Conservation (phyloP, 2,113 vertebrate species). For the Vombatus ursinus region DNA sequence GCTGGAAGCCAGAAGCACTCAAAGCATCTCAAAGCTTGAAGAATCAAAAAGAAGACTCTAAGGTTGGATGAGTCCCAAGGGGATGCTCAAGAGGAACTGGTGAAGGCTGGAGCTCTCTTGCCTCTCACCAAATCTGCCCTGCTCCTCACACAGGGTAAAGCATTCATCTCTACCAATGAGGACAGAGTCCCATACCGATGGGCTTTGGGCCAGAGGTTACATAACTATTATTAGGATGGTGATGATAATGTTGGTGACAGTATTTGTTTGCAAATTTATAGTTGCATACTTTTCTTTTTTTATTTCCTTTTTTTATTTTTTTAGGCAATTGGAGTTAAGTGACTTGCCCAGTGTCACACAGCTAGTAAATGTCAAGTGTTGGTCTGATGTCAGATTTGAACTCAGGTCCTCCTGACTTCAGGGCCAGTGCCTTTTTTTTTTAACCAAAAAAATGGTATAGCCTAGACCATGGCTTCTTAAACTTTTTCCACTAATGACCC, state of each 20-base stretch:
- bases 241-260: background rate
- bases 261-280: background rate
- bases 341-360: too few species aligned
- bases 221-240: background rate
- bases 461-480: too few species aligned
- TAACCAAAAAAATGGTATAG: background rate
- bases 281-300: background rate
- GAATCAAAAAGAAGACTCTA: background rate
- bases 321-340: too few species aligned
- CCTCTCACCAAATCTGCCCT: background rate
- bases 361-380: too few species aligned
- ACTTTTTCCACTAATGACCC: too few species aligned
- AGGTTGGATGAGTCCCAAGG: background rate
- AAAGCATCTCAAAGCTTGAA: background rate
- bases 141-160: background rate
- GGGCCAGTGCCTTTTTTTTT: background rate
- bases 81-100: background rate
- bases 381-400: too few species aligned
- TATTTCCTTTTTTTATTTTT: too few species aligned
- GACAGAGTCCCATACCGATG: background rate
- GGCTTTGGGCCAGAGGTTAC: background rate
- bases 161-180: background rate
- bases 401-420: too few species aligned
- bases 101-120: background rate
- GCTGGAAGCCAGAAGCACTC: background rate